Percentiles rank a stretch among this genome's conserved stretches.
Evolutionary conservation across 2,888 invertebrate species (phyloP).

Genomic region (Scrobipalpa costella): DNA sequence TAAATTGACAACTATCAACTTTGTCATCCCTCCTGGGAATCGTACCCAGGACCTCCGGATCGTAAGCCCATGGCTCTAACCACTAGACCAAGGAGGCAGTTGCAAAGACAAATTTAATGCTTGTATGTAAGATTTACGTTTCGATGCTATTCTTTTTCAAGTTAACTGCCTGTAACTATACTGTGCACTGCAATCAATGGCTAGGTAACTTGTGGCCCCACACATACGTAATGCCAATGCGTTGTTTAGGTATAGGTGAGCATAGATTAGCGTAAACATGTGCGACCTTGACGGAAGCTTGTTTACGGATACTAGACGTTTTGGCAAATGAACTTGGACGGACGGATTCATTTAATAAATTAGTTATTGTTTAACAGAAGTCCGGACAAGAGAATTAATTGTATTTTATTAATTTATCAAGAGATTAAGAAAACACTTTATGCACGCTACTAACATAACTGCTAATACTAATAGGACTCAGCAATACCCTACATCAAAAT

Average conservation of each 20-base stretch:
- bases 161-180: too few relatives aligned
- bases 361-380: conserved; percentile 23
- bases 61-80: too few relatives aligned
- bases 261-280: conserved; percentile 57
- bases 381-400: neutral
- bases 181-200: neutral
- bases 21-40: too few relatives aligned
- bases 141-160: too few relatives aligned
- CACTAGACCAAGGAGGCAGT: too few relatives aligned
- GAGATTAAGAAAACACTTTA: too few relatives aligned
- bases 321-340: conserved; percentile 59
- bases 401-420: neutral
- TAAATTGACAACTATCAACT: too few relatives aligned
- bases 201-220: neutral
- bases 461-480: neutral
- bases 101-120: too few relatives aligned
- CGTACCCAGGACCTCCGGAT: too few relatives aligned
- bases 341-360: conserved; percentile 27
- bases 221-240: neutral
- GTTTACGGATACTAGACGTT: conserved; percentile 68
- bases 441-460: too few relatives aligned
- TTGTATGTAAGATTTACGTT: too few relatives aligned
- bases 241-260: conserved; percentile 8
- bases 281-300: conserved; percentile 62
- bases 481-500: neutral